Conservation (phyloP, 2,113 vertebrate species). For the Struthio camelus region DNA sequence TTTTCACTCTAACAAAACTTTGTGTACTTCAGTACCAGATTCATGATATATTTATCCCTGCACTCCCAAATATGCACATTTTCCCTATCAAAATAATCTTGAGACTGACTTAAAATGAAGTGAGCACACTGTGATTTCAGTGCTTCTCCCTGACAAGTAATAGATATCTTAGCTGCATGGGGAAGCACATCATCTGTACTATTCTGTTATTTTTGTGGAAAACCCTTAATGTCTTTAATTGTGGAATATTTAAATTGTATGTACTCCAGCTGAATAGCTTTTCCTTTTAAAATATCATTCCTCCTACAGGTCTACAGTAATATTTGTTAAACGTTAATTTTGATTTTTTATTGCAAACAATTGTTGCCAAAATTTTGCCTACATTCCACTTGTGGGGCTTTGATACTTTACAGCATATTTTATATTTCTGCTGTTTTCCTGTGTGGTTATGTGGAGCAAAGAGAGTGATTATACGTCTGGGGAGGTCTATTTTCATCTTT, state of each 20-base stretch:
- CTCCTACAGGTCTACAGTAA: conserved; percentile 25
- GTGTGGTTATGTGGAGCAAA: conserved; percentile 19
- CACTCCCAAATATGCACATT: neutral
- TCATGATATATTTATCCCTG: conserved; percentile 8
- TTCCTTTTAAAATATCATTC: conserved; percentile 39
- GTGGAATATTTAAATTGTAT: neutral
- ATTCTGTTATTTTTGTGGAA: neutral
- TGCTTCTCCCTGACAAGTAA: conserved; percentile 20
- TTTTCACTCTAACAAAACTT: neutral
- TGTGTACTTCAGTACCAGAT: neutral
- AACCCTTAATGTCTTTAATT: neutral
- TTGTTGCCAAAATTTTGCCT: conserved; percentile 57
- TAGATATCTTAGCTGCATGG: neutral
- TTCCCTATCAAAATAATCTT: neutral
- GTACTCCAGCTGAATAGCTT: neutral
- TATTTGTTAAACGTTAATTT: conserved; percentile 8
- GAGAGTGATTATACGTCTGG: conserved; percentile 8
- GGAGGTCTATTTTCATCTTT: neutral
- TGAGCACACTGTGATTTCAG: neutral
- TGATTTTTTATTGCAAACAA: neutral
- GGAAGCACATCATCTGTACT: neutral
- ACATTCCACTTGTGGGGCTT: neutral
- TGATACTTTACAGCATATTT: neutral
- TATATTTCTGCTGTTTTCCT: conserved; percentile 8
- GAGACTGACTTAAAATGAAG: neutral